These are phyloP conservation scores for Hippocampus kuda DNA, from an alignment of 2,797 vertebrate genomes.

Conservation along the genomic window DNA sequence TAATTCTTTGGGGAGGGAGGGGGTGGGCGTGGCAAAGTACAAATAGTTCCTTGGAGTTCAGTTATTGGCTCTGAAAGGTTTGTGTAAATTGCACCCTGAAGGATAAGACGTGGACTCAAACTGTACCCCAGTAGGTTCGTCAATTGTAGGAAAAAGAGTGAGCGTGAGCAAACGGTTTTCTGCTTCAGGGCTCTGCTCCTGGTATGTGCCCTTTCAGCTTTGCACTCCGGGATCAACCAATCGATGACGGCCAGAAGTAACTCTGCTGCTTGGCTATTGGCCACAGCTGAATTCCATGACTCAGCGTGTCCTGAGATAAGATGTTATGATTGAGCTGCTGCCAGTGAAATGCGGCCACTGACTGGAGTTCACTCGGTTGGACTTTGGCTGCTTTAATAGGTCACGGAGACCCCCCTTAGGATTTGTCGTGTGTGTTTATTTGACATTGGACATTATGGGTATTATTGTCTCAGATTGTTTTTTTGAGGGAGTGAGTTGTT, in stretches of 20 bases:
- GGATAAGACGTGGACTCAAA: neutral
- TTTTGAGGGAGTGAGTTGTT: neutral
- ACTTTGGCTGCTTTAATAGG: constrained; percentile 13
- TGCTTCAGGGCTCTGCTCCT: constrained; percentile 59
- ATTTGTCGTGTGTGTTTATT: neutral
- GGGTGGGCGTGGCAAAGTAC: neutral
- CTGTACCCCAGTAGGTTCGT: neutral
- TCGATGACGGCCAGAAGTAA: constrained; percentile 62
- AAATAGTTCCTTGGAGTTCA: neutral
- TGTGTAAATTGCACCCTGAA: neutral
- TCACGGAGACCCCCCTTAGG: neutral
- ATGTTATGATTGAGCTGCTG: constrained; percentile 60
- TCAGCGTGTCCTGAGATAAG: constrained; percentile 58
- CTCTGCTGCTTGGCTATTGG: constrained; percentile 57
- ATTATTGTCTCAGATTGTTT: neutral
- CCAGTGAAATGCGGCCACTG: constrained; percentile 52
- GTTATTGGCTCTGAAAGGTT: neutral
- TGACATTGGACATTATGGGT: neutral
- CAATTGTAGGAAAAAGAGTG: constrained; percentile 27
- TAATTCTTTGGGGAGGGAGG: neutral
- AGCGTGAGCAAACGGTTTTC: constrained; percentile 44
- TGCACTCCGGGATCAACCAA: constrained; percentile 58
- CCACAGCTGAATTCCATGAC: constrained; percentile 59
- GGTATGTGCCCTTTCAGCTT: constrained; percentile 66
- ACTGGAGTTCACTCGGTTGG: constrained; percentile 46